These are phyloP conservation scores for Hestina assimilis DNA, from an alignment of 1,140 invertebrate genomes.

Conservation along the genomic window DNA sequence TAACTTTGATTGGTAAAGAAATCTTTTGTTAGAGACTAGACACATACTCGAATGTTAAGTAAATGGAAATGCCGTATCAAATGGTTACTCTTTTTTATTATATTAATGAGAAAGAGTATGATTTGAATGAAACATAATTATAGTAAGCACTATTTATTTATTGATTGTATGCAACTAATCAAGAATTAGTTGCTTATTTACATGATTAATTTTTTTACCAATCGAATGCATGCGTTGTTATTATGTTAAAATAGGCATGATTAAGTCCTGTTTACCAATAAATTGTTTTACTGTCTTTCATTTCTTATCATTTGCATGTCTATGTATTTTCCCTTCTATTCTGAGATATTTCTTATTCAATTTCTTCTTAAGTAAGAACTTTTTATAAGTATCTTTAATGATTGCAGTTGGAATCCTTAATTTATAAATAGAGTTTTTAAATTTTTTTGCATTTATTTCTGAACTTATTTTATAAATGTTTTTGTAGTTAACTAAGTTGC, in stretches of 20 bases:
- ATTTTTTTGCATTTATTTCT: too few relatives aligned
- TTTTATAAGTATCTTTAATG: too few relatives aligned
- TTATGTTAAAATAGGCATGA: background rate
- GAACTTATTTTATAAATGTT: too few relatives aligned
- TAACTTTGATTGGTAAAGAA: background rate
- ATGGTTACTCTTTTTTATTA: constrained; percentile 24
- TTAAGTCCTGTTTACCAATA: background rate
- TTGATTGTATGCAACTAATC: constrained; percentile 12
- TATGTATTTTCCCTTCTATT: too few relatives aligned
- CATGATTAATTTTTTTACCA: constrained; percentile 1
- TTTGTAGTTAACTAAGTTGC: too few relatives aligned
- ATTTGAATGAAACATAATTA: background rate
- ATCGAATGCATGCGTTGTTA: constrained; percentile 6
- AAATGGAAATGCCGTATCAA: background rate
- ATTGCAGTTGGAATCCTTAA: too few relatives aligned
- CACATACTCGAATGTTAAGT: too few relatives aligned
- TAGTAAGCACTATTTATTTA: background rate
- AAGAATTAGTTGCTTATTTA: background rate
- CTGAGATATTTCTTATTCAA: too few relatives aligned
- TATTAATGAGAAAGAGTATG: constrained; percentile 23
- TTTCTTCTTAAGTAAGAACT: too few relatives aligned
- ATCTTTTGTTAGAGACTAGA: background rate
- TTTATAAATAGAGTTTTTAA: too few relatives aligned
- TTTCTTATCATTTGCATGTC: background rate
- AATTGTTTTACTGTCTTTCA: background rate